Evolutionary conservation across 2,797 vertebrate genomes (phyloP), one percentile per base, ranked within the genome.

Genomic region (Poecilia wingei): DNA sequence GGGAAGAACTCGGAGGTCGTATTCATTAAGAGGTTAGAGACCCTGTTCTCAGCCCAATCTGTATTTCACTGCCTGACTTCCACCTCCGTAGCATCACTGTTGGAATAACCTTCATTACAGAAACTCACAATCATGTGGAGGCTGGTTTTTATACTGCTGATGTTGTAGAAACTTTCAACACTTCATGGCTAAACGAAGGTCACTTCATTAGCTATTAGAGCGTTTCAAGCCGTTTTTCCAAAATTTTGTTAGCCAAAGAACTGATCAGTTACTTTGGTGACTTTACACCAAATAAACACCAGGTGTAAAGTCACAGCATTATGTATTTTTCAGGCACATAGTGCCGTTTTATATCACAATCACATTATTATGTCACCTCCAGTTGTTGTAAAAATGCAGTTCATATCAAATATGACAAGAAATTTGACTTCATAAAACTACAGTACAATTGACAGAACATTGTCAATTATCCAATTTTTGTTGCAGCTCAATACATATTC

Each of bases 1-100:
- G 88, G 86, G 88, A 91, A 90, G 91, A 86, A 89, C 84, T 90
- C 77, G 25, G 88, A 89, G 86, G 88, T 86, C 88, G 36, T 89
- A 89, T 91, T 94, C 90, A 94, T 92, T 91, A 92, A 89, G 91
- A 90, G 85, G 89, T 87, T 90, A 86, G 86, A 93, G 84, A 80
- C 85, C 88, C 76, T 82, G 82, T 82, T 90, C 82, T 66, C 36
- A 80, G 82, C 90, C 84, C 89, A 90, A 88, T 87, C 88, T 88
- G 83, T 88, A 86, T 86, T 88, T 90, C 80, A 72, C 66, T 74
- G 18, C 46, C 80, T 89, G 91, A 90, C 83, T 66, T 91, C 82
- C 77, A 85, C 82, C 81, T 85, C 84, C 76, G 87, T 92, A 91
- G 91, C 90, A 90, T 93, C 82, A 91, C 46, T 47, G 88, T 59